Evolutionary conservation across 2,113 vertebrate genomes (phyloP).

Genomic region (Hiodon tergisus): DNA sequence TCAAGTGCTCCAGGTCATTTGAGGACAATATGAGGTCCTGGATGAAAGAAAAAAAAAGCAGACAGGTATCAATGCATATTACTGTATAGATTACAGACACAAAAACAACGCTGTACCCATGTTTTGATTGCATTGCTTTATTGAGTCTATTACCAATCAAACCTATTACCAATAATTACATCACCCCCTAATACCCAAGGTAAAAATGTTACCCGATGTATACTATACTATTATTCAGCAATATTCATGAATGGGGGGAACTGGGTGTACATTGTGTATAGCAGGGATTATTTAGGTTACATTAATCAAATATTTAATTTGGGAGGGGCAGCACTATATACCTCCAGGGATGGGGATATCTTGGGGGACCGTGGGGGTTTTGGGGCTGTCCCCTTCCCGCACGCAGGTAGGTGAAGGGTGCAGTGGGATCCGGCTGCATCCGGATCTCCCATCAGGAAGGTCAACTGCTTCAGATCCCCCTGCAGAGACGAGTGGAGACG

Average conservation of each 20-base stretch:
- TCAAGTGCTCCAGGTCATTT: constrained; percentile 6
- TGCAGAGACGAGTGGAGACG: constrained; percentile 38
- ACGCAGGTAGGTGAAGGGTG: constrained; percentile 38
- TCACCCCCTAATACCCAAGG: not conserved
- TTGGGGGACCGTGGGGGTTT: not conserved
- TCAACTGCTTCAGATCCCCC: constrained; percentile 67
- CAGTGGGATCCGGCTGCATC: constrained; percentile 57
- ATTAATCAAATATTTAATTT: constrained; percentile 3
- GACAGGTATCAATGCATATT: not conserved
- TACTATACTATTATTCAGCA: not conserved
- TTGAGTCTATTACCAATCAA: not conserved
- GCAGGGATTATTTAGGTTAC: not conserved
- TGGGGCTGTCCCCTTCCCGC: constrained; percentile 16
- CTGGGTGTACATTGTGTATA: not conserved
- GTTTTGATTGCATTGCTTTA: constrained; percentile 9
- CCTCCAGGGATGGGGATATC: not conserved
- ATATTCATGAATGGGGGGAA: not conserved
- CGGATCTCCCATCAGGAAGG: constrained; percentile 68
- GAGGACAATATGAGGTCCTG: constrained; percentile 19
- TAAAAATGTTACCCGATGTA: not conserved
- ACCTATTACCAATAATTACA: not conserved
- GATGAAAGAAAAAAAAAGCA: constrained; percentile 10
- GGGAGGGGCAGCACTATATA: constrained; percentile 1
- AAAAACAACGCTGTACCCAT: constrained; percentile 13
- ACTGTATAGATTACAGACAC: not conserved